Conservation (phyloP, 30 jellyfish, hydroid and myxozoan genomes). For the Aurelia sp. region DNA sequence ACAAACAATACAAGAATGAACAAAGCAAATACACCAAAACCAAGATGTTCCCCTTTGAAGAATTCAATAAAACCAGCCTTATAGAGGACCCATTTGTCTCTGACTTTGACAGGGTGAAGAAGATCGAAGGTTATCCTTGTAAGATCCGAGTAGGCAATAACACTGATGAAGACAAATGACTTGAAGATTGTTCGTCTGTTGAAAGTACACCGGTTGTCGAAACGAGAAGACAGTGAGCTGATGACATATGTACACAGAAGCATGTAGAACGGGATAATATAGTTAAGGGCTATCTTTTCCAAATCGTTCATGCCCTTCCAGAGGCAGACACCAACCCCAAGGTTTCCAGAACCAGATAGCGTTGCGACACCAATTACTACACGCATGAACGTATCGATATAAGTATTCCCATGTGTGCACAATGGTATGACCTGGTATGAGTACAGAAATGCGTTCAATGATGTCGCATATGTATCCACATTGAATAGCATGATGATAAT, state of each 20-base stretch:
- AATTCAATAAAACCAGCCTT: slow-evolving; percentile 51
- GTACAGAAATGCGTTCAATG: slow-evolving; percentile 77
- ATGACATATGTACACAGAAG: slow-evolving; percentile 58
- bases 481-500: slow-evolving; percentile 56
- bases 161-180: slow-evolving; percentile 80
- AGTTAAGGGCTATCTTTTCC: slow-evolving; percentile 61
- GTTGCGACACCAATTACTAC: slow-evolving; percentile 49
- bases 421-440: slow-evolving; percentile 75
- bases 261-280: slow-evolving; percentile 67
- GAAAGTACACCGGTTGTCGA: slow-evolving; percentile 47
- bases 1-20: slow-evolving; percentile 48
- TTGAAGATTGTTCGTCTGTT: slow-evolving; percentile 49
- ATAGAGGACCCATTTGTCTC: slow-evolving; percentile 51
- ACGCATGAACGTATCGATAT: slow-evolving; percentile 42
- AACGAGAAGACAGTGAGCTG: slow-evolving; percentile 8
- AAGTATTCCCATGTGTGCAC: slow-evolving; percentile 51
- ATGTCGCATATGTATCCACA: slow-evolving; percentile 75
- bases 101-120: slow-evolving; percentile 60
- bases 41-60: slow-evolving; percentile 57
- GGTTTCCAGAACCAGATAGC: slow-evolving; percentile 64
- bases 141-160: slow-evolving; percentile 67
- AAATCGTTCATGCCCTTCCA: slow-evolving; percentile 70
- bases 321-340: slow-evolving; percentile 67
- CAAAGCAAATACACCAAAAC: slow-evolving; percentile 60
- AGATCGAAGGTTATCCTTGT: slow-evolving; percentile 80